Evolutionary conservation across 2,888 invertebrate genomes (phyloP).

Genomic region (Chaetogeoica ovagalla): DNA sequence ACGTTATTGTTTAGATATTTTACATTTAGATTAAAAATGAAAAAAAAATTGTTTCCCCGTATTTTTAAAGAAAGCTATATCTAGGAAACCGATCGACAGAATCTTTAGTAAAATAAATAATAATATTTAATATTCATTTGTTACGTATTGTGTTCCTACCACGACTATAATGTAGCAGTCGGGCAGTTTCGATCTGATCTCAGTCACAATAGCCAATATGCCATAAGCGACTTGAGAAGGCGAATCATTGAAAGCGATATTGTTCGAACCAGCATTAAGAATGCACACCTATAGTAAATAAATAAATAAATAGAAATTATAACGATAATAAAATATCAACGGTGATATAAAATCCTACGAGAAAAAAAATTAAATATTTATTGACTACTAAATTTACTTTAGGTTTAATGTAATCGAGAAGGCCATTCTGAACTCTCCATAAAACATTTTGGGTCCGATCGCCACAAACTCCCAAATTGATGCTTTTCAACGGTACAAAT

Average conservation of each 20-base stretch:
- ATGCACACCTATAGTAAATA: conserved; percentile 73
- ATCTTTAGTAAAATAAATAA: too few relatives aligned
- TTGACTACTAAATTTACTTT: conserved; percentile 66
- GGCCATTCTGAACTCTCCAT: conserved; percentile 88
- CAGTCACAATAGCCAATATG: conserved; percentile 70
- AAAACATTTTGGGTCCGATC: conserved; percentile 88
- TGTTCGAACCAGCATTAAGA: conserved; percentile 85
- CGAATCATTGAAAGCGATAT: conserved; percentile 68
- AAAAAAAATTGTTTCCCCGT: too few relatives aligned
- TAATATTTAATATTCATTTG: background rate
- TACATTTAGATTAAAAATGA: too few relatives aligned
- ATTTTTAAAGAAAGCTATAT: too few relatives aligned
- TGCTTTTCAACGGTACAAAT: conserved; percentile 87
- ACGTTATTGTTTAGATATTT: too few relatives aligned
- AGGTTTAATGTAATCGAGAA: conserved; percentile 83
- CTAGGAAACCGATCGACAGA: too few relatives aligned
- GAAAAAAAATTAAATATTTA: background rate
- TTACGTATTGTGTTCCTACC: conserved; percentile 12
- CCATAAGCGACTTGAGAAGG: conserved; percentile 80
- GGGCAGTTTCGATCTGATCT: conserved; percentile 27
- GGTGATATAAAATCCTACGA: too few relatives aligned
- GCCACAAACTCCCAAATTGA: conserved; percentile 87
- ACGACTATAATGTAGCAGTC: conserved; percentile 40
- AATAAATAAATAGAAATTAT: background rate
- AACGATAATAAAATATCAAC: background rate